Evolutionary conservation across 1,140 invertebrate genomes (phyloP).

Genomic region (Galleria mellonella): DNA sequence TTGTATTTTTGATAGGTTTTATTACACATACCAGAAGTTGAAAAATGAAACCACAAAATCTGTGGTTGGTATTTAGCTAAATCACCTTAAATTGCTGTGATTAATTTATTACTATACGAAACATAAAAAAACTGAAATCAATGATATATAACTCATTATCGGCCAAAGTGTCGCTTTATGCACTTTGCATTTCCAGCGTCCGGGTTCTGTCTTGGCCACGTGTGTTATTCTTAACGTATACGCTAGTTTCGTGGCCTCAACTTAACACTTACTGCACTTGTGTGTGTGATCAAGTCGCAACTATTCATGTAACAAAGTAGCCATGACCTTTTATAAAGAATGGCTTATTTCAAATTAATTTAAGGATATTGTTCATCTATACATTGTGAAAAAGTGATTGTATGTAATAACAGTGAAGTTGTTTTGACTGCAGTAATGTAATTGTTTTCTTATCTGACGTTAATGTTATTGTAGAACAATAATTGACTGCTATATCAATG

Average conservation of each 20-base stretch:
- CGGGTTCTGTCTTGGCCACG: too few species aligned
- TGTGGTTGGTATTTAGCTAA: too few species aligned
- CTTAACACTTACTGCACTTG: conserved; percentile 2
- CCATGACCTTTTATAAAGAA: conserved; percentile 6
- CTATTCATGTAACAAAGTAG: conserved; percentile 5
- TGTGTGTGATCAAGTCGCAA: conserved; percentile 8
- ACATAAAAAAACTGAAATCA: too few species aligned
- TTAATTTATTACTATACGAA: too few species aligned
- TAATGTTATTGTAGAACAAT: conserved; percentile 15
- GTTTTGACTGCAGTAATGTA: conserved; percentile 13
- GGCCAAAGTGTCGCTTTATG: too few species aligned
- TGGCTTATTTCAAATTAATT: conserved; percentile 6
- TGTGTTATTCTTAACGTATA: too few species aligned
- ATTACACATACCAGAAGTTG: too few species aligned
- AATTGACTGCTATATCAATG: conserved; percentile 11
- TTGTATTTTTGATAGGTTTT: too few species aligned
- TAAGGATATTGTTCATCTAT: conserved; percentile 7
- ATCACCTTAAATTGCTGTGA: too few species aligned
- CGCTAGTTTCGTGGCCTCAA: conserved; percentile 2
- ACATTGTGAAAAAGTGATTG: conserved; percentile 1
- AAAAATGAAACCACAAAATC: too few species aligned
- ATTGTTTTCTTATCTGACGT: conserved; percentile 18
- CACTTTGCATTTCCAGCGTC: too few species aligned
- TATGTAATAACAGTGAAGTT: conserved; percentile 22
- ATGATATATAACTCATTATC: too few species aligned